Evolutionary conservation across 2,888 invertebrate species (phyloP), one percentile per base, ranked within the genome.

Genomic region (Nomada ferruginata): DNA sequence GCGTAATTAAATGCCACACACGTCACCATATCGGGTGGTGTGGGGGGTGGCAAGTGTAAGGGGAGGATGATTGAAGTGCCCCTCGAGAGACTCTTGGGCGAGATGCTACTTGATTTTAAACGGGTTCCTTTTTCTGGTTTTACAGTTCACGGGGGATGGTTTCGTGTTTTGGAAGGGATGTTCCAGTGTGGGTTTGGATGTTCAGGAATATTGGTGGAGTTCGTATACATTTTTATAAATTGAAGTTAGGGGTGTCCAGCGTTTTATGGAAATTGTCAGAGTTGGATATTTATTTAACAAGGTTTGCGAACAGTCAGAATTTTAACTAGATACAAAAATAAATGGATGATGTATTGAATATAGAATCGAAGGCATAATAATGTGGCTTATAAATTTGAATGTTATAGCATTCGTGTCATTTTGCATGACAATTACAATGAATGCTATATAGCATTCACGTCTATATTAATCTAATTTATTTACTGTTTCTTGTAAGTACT

Each of bases 1-100:
- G 29, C 29, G 53, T 42, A 78, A 78, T 80, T 80, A 80, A 71
- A 53, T 18, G n/a, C 53, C 53, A 9, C 53, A 5, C n/a, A 5
- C n/a, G 53, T 18, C 18, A 53, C 10, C 53, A 18, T 50, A 50
- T 18, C 18, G 50, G 18, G 50, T 5, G 7, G 7, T 5, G 18
- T 4, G 15, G 50, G 10, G 1, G n/a, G n/a, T 2, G n/a, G 7
- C 5, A 18, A 52, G 18, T n/a, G n/a, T 10, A n/a, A n/a, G 53
- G 20, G 53, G n/a, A 53, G 53, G n/a, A 53, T 53, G 53, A n/a
- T 53, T n/a, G 53, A n/a, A 53, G 53, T 53, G 53, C 9, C 53
- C 9, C 53, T n/a, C 53, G 53, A 53, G 53, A 7, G 53, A n/a
- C n/a, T 18, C n/a, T 20, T 53, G 9, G 7, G n/a, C 53, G 53